A percentile compares a stretch with the other conserved stretches of the same genome.
These are phyloP conservation scores for Tragelaphus strepsiceros DNA, from an alignment of 2,113 vertebrate genomes.

Conservation along the genomic window DNA sequence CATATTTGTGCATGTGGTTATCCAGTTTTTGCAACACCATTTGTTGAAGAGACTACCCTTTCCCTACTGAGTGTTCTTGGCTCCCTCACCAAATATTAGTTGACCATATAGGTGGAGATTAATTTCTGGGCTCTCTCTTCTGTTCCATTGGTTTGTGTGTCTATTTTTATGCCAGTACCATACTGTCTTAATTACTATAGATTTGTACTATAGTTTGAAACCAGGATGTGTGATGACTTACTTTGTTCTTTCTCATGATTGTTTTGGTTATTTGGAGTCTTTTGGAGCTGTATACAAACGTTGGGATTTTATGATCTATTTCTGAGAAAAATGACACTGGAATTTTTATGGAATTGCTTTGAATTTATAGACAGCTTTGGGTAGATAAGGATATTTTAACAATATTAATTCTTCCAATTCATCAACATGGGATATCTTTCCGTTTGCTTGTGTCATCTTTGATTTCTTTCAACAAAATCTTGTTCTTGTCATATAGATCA, in stretches of 20 bases:
- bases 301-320: neutral
- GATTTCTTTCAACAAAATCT: neutral
- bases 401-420: neutral
- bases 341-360: neutral
- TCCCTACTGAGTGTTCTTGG: neutral
- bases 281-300: neutral
- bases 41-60: neutral
- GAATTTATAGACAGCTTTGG: neutral
- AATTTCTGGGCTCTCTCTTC: neutral
- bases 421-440: neutral
- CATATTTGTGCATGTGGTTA: neutral
- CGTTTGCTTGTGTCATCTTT: neutral
- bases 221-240: neutral
- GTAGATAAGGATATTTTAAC: neutral
- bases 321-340: neutral
- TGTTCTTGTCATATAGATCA: neutral
- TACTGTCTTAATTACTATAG: neutral
- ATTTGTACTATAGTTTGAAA: neutral
- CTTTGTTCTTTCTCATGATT: neutral
- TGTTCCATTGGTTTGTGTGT: neutral
- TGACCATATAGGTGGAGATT: neutral
- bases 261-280: neutral
- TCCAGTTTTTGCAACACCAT: neutral
- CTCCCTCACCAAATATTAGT: neutral
- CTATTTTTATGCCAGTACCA: neutral